A percentile compares a stretch with the other conserved stretches of the same genome.
These are phyloP conservation scores for Siniperca undulata DNA, from an alignment of 2,797 vertebrate species.

Conservation along the genomic window DNA sequence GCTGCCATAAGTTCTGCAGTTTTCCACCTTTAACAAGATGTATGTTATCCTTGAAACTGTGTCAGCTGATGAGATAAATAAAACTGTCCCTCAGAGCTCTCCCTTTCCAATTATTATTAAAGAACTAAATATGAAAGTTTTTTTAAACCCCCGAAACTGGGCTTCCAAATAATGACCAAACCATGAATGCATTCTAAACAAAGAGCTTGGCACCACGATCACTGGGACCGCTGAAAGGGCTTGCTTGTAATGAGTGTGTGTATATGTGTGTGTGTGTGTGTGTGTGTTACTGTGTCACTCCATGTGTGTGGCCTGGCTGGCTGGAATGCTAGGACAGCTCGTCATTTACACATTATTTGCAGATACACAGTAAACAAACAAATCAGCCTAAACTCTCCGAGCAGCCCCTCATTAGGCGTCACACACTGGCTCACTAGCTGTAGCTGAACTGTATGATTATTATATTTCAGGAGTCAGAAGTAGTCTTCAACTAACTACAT, in stretches of 20 bases:
- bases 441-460: constrained; percentile 44
- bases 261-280: constrained; percentile 32
- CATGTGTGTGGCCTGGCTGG: constrained; percentile 63
- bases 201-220: constrained; percentile 66
- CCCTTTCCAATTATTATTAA: constrained; percentile 10
- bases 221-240: constrained; percentile 56
- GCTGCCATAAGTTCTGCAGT: too few relatives aligned
- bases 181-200: constrained; percentile 73
- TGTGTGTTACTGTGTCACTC: constrained; percentile 37
- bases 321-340: constrained; percentile 59
- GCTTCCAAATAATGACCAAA: constrained; percentile 58
- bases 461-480: constrained; percentile 50
- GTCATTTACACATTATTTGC: constrained; percentile 79
- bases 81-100: constrained; percentile 4
- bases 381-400: constrained; percentile 55
- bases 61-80: constrained; percentile 22
- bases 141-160: constrained; percentile 47
- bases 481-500: constrained; percentile 1
- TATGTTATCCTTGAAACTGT: constrained; percentile 1
- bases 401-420: constrained; percentile 67
- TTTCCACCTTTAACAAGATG: neutral
- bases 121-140: constrained; percentile 35
- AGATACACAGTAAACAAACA: constrained; percentile 76
- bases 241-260: constrained; percentile 59
- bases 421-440: constrained; percentile 42